Evolutionary conservation across 2,113 vertebrate species (phyloP).

Genomic region (Uropsilus gracilis): DNA sequence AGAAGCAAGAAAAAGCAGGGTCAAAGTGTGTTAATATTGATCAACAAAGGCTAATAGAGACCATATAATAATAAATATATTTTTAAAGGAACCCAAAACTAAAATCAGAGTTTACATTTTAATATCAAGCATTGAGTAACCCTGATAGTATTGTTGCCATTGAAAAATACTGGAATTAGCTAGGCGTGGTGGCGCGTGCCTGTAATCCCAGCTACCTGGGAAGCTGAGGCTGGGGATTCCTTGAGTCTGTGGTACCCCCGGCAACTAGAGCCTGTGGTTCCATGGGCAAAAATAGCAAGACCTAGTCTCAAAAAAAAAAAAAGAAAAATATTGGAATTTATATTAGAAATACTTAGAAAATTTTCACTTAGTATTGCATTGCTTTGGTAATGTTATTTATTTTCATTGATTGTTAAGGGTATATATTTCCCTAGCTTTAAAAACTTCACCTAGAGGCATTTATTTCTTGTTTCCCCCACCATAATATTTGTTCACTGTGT

Average conservation of each 20-base stretch:
- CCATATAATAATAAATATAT: not conserved
- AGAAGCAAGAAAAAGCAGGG: not conserved
- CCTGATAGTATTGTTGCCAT: not conserved
- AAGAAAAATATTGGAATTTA: conserved; percentile 36
- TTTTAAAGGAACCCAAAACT: not conserved
- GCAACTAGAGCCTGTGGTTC: no score
- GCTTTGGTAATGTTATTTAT: conserved; percentile 12
- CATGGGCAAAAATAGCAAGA: no score
- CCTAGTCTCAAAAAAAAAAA: no score
- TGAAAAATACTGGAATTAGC: no score
- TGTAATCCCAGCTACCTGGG: no score
- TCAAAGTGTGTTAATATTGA: conserved; percentile 28
- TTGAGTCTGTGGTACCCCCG: no score
- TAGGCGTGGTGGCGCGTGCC: no score
- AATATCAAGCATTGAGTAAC: not conserved
- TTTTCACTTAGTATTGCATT: not conserved
- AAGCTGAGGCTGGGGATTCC: no score
- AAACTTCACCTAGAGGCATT: not conserved
- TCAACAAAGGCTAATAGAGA: not conserved
- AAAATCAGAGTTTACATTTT: not conserved
- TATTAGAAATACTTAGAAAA: not conserved
- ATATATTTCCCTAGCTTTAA: not conserved
- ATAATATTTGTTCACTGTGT: not conserved
- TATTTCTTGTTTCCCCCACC: not conserved
- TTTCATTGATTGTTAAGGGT: conserved; percentile 18